Percentiles rank a stretch among this genome's conserved stretches.
Evolutionary conservation across 2,888 invertebrate genomes (phyloP).

Genomic region (Ormyrus rosae): DNA sequence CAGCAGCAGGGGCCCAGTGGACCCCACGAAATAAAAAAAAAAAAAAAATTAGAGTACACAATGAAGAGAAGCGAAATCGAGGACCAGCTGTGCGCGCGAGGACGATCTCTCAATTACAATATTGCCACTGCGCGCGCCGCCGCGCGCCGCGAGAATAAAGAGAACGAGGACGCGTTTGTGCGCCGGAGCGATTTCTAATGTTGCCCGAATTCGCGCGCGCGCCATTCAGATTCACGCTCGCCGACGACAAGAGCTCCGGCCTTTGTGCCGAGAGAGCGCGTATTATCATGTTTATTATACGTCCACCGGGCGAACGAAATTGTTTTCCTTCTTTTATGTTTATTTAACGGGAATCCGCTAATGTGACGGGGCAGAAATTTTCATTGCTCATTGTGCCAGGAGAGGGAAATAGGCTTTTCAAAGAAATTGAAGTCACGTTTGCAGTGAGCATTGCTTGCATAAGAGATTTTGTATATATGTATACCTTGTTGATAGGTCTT

Average conservation of each 20-base stretch:
- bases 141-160: background rate
- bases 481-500: background rate
- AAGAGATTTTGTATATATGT: background rate
- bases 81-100: constrained; percentile 43
- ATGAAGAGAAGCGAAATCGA: constrained; percentile 9
- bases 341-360: constrained; percentile 4
- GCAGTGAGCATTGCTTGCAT: no score
- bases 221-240: constrained; percentile 23
- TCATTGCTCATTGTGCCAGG: no score
- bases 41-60: no score
- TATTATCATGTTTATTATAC: background rate
- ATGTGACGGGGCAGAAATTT: no score
- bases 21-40: no score
- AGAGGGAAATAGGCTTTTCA: no score
- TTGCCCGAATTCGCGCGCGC: constrained; percentile 38
- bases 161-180: background rate
- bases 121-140: background rate
- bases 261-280: background rate
- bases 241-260: background rate
- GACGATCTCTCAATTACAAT: background rate
- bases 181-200: constrained; percentile 29
- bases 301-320: constrained; percentile 6
- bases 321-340: background rate
- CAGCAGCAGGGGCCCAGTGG: background rate
- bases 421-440: no score